Evolutionary conservation across 1,140 invertebrate species (phyloP), one percentile per base, ranked within the genome.

Genomic region (Drosophila pachea): DNA sequence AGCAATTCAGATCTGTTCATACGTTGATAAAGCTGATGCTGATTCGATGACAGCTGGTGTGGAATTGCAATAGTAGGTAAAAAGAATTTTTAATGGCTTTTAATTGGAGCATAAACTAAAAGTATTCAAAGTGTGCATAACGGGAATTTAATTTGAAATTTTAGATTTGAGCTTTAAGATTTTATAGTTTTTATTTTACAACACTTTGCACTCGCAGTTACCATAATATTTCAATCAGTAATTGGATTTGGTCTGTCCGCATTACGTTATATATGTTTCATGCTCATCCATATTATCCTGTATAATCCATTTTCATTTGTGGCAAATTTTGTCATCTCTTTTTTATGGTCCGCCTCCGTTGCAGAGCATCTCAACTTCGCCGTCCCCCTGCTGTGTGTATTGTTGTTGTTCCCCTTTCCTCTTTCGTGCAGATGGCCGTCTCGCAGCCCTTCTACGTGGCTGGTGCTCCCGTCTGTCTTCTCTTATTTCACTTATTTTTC

Each of bases 401-500:
- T 43, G 4, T 43, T 43, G 14, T 22, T 16, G 5, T 43, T 43
- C 8, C n/a, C 52, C 14, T 61, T 65, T 40, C 47, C 35, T n/a
- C 43, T 4, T 45, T 45, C 22, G 12, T 33, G 14, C 16, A 29
- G 35, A 47, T 7, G 3, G 1, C 32, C 8, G 9, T 16, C 29
- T 32, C 22, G 7, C 36, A 35, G 48, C 47, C 4, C 43, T 36
- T 31, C 36, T 2, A 43, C 29, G 5, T 32, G 7, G 2, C 36
- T 12, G 31, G 16, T 52, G 48, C 70, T 36, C 54, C 47, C 32
- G 5, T 9, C 11, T 31, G 32, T 68, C 76, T 63, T 52, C 71
- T 59, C 73, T 70, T 74, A 56, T 68, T 45, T 56, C 59, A 64
- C 76, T 73, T 78, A 64, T 52, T 68, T 68, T 64, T 69, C 64